These are phyloP conservation scores for Ammodytes dubius DNA, from an alignment of 2,113 vertebrate species.

Conservation along the genomic window DNA sequence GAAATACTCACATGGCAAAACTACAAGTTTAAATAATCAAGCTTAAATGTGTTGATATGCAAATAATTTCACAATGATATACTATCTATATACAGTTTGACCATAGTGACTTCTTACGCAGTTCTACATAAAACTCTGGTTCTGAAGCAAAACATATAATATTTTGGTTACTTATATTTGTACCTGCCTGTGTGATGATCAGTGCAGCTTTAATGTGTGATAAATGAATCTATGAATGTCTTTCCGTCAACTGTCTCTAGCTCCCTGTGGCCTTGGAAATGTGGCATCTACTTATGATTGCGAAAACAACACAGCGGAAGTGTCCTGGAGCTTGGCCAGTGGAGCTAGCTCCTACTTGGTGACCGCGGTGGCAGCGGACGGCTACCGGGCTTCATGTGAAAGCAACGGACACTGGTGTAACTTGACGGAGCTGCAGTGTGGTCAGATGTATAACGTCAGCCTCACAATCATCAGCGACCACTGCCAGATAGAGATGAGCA, in stretches of 20 bases:
- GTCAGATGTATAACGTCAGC: slow-evolving; percentile 78
- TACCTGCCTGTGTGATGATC: not conserved
- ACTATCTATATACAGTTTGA: not conserved
- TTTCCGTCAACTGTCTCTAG: slow-evolving; percentile 61
- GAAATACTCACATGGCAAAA: not conserved
- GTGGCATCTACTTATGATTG: slow-evolving; percentile 68
- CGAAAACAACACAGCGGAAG: slow-evolving; percentile 59
- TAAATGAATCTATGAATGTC: not conserved
- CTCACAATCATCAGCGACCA: slow-evolving; percentile 63
- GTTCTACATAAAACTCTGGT: too few relatives aligned
- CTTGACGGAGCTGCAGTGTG: slow-evolving; percentile 76
- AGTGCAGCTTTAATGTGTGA: not conserved
- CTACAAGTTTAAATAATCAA: too few relatives aligned
- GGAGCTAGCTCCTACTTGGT: slow-evolving; percentile 76
- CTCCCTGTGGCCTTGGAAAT: slow-evolving; percentile 74
- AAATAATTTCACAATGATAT: not conserved
- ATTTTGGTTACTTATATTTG: not conserved
- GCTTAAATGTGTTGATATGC: not conserved
- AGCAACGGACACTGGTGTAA: slow-evolving; percentile 64
- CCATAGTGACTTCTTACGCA: not conserved
- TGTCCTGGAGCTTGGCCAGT: slow-evolving; percentile 75
- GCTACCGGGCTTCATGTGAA: slow-evolving; percentile 62
- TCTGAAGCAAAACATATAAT: too few relatives aligned
- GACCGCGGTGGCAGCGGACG: slow-evolving; percentile 57
- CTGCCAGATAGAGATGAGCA: slow-evolving; percentile 57